Base-by-base conservation (phyloP, 64 coral and sea anemone species). In the Dendrophyllia cribrosa region DNA sequence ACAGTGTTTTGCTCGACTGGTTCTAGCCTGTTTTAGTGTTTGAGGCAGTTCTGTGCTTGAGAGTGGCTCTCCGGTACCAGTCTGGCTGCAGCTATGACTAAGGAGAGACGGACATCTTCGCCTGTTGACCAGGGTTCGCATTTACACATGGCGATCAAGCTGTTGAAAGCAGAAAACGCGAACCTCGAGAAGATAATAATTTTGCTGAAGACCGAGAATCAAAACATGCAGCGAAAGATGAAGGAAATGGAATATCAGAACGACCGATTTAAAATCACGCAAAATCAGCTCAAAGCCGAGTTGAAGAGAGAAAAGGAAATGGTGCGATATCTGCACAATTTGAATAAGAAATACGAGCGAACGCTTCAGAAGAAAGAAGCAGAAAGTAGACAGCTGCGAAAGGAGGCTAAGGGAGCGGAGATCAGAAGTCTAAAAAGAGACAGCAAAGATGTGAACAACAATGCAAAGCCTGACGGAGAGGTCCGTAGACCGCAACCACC, bases 141-240 rank as follows among this genome's bases (percentile, higher is more conserved):
- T 90, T 89, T 94, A n/a, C 92, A 97, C 75, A 94, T 97, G 95
- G 95, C 95, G 48, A 93, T 97, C 58, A 94, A 94, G 84, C 83
- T 97, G 59, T 83, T 97, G 83, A 97, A 97, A 86, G 92, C 95
- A 34, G 95, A 97, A 88, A 97, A 97, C 45, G 89, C 95, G 4
- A 97, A 97, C 68, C 74, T 97, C 77, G 95, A 97, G 85, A 97
- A 97, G 73, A 97, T 93, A 59, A 97, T 97, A 59, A 97, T 97
- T 70, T 20, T 97, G 58, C 92, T 97, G 0, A 94, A 90, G 92
- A 94, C 95, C 5, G 95, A 97, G 26, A 97, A 97, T 67, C 92
- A 93, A 34, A 97, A 93, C 58, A 72, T 94, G 70, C 95, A 94
- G 75, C 62, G 77, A 3, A 86, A 93, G 84, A 97, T 97, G 95